phyloP scores from a whole-genome alignment of 2,888 invertebrate genomes.

The Andrena camellia region DNA sequence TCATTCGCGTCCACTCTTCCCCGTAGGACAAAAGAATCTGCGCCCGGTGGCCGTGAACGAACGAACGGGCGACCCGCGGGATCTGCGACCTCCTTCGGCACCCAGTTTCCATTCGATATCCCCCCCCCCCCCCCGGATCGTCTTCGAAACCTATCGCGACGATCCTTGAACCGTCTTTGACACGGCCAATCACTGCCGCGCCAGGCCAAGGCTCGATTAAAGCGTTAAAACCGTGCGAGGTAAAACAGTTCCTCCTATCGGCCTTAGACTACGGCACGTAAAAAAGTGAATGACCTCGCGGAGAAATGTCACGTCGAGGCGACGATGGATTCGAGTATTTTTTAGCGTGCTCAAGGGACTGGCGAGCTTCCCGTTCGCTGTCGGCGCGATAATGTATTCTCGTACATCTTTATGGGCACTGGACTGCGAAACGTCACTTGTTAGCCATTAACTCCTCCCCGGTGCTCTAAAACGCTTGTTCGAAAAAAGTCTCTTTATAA shows the following conservation, averaged over 20 bases:
- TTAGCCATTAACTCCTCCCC: too few species aligned
- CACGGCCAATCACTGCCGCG: background rate
- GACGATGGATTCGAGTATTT: background rate
- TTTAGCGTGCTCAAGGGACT: background rate
- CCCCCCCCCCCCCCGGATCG: too few species aligned
- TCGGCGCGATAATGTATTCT: background rate
- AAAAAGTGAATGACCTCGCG: constrained; percentile 9
- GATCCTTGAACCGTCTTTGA: constrained; percentile 22
- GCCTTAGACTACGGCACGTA: background rate
- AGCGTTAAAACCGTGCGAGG: background rate
- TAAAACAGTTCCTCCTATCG: background rate
- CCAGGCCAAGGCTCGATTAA: constrained; percentile 3
- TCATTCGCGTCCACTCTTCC: too few species aligned
- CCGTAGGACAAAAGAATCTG: too few species aligned
- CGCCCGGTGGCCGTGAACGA: background rate
- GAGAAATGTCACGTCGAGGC: background rate
- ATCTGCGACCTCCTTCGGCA: background rate
- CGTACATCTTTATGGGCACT: background rate
- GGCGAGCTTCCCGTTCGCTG: background rate
- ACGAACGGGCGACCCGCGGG: background rate
- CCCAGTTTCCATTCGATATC: background rate
- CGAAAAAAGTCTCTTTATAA: too few species aligned
- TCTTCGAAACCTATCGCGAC: background rate
- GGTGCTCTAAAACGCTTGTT: too few species aligned
- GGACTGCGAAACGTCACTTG: too few species aligned